phyloP scores from a whole-genome alignment of 2,113 vertebrate genomes.

The Anhinga anhinga region DNA sequence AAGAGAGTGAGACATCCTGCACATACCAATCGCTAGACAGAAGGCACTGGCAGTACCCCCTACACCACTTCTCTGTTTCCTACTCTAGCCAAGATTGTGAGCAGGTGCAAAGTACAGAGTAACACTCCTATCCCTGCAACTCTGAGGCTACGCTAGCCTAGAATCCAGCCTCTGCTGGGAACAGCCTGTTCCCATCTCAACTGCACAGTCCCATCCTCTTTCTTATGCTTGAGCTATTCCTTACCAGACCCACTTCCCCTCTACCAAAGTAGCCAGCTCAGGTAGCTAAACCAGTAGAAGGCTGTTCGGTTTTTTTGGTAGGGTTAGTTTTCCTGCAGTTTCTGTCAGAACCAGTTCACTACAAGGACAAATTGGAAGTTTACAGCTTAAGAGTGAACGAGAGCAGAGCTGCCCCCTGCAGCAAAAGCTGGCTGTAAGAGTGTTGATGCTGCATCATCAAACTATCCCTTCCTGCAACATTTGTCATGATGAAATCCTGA shows the following conservation, averaged over 20 bases:
- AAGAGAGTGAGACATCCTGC: not conserved
- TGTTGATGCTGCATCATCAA: not conserved
- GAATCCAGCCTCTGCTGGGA: not conserved
- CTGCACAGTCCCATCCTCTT: not conserved
- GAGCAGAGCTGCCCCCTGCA: not conserved
- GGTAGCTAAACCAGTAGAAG: not conserved
- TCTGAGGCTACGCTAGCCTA: not conserved
- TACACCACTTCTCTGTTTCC: not conserved
- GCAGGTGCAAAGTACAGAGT: not conserved
- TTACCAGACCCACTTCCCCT: not conserved
- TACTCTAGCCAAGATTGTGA: not conserved
- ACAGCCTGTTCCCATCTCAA: not conserved
- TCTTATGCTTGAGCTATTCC: not conserved
- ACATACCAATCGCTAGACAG: fast-evolving
- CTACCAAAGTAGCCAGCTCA: not conserved
- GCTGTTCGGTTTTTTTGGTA: not conserved
- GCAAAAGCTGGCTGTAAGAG: not conserved
- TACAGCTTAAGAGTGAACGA: not conserved
- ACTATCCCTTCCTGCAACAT: not conserved
- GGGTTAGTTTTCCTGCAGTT: not conserved
- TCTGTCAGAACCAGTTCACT: not conserved
- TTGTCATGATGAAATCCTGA: not conserved
- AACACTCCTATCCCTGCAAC: not conserved
- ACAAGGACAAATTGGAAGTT: not conserved
- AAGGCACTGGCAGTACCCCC: not conserved